These are phyloP conservation scores for Pteropus rufus DNA, from an alignment of 2,797 vertebrate species.

Conservation along the genomic window DNA sequence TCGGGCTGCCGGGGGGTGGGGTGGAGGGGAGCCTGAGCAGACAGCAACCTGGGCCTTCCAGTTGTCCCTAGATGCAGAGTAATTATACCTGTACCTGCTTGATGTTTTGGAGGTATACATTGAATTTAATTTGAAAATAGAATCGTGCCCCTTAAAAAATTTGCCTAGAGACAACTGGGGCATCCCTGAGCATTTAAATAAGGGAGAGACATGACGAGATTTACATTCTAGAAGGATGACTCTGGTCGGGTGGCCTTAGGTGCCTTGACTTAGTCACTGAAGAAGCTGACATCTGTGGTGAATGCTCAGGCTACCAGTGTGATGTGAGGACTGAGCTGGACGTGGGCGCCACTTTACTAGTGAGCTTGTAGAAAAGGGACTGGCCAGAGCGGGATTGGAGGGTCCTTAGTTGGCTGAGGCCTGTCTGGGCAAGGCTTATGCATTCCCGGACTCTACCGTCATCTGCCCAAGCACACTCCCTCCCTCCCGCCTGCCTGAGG, in stretches of 20 bases:
- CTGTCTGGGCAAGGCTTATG: background rate
- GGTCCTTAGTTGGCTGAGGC: background rate
- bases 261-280: background rate
- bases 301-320: background rate
- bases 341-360: background rate
- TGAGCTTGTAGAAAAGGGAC: background rate
- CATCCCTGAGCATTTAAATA: background rate
- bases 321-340: background rate
- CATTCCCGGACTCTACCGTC: background rate
- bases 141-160: background rate
- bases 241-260: background rate
- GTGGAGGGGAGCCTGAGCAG: background rate
- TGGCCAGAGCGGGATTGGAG: background rate
- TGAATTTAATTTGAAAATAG: background rate
- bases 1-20: background rate
- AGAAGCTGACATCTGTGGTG: background rate
- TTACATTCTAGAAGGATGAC: background rate
- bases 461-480: background rate
- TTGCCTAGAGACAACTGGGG: background rate
- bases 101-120: background rate
- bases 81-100: background rate
- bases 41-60: background rate
- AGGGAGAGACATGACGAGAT: background rate
- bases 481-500: background rate
- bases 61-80: fast-evolving